phyloP scores from a whole-genome alignment of 2,797 vertebrate genomes.

The Nothura maculosa region DNA sequence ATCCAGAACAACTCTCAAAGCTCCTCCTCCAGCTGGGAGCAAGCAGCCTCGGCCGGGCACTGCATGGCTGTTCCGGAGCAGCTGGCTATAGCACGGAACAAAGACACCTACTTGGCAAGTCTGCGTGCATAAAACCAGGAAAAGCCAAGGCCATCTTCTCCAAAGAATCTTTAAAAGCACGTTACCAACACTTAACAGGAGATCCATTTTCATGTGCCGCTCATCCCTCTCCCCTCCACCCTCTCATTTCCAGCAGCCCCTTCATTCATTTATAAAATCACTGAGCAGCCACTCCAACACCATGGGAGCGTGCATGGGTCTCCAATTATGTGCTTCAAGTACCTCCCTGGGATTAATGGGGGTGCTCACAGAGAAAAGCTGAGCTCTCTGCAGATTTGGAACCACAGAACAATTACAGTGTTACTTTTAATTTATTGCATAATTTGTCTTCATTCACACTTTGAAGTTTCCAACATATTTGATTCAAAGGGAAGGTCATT shows the following conservation, averaged over 20 bases:
- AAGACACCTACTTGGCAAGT: not conserved
- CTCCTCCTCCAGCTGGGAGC: not conserved
- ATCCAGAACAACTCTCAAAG: not conserved
- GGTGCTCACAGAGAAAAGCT: not conserved
- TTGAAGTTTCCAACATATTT: not conserved
- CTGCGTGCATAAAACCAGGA: not conserved
- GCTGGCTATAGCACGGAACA: not conserved
- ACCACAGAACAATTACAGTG: not conserved
- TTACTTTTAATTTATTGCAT: not conserved
- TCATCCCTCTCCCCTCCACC: not conserved
- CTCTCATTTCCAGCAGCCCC: not conserved
- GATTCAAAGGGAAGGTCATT: not conserved
- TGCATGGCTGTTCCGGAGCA: not conserved
- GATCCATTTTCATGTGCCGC: not conserved
- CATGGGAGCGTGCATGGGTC: not conserved
- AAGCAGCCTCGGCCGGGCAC: not conserved
- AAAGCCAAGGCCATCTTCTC: not conserved
- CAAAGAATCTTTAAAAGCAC: not conserved
- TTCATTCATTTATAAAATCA: not conserved
- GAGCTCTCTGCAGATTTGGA: not conserved
- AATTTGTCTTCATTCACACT: not conserved
- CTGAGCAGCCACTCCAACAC: not conserved
- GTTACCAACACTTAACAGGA: not conserved
- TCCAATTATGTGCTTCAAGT: not conserved
- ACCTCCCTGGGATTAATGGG: not conserved